phyloP scores from a whole-genome alignment of 1,140 invertebrate species.

The Drosophila willistoni region DNA sequence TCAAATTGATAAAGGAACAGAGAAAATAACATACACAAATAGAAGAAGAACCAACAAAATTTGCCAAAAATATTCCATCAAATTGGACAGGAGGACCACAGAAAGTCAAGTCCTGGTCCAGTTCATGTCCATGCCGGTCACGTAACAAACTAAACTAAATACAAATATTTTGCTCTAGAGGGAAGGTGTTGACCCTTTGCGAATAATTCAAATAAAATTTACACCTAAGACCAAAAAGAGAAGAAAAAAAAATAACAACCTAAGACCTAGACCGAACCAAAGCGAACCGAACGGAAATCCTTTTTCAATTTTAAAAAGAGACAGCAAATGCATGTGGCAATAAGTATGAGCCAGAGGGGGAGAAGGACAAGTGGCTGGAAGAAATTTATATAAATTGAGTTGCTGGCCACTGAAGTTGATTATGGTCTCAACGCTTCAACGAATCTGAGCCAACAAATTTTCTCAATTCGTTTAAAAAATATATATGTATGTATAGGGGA shows the following conservation, averaged over 20 bases:
- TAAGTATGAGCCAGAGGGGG: background rate
- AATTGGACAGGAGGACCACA: slow-evolving; percentile 12
- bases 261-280: background rate
- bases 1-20: slow-evolving; percentile 41
- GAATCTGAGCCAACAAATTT: slow-evolving; percentile 79
- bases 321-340: background rate
- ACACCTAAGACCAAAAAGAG: slow-evolving; percentile 58
- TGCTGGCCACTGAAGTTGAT: slow-evolving; percentile 78
- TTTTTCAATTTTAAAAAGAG: slow-evolving; percentile 72
- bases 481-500: background rate
- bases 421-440: slow-evolving; percentile 74
- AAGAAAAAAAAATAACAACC: background rate
- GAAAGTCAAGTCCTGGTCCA: background rate
- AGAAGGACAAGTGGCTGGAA: background rate
- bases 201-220: slow-evolving; percentile 80
- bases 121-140: slow-evolving; percentile 35
- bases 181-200: slow-evolving; percentile 53
- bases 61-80: slow-evolving; percentile 25
- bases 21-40: slow-evolving; percentile 24
- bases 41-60: slow-evolving; percentile 27
- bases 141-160: slow-evolving; percentile 38
- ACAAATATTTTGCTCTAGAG: background rate
- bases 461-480: slow-evolving; percentile 74
- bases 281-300: slow-evolving; percentile 63
- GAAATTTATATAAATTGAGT: slow-evolving; percentile 71